Base-by-base conservation (phyloP, 2,888 invertebrate species). In the Polietes domitor region DNA sequence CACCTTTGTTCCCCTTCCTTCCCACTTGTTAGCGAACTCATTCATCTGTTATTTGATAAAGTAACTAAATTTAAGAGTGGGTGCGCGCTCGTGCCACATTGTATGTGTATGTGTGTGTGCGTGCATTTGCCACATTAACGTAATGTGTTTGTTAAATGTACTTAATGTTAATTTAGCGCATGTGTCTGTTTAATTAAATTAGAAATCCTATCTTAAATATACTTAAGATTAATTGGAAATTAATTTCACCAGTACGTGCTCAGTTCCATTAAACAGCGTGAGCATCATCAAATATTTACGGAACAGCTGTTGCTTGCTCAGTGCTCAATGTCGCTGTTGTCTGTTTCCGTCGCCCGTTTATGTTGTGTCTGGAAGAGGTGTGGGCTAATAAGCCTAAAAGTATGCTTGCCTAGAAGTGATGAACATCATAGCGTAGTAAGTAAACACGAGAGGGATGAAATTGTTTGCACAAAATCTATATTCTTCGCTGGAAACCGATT, bases 221-320 rank as follows among this genome's bases (percentile, higher is more conserved):
- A 73, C 58, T 75, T 75, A 50, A 70, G 63, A 78, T 78, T 82
- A 78, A 82, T 78, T 65, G 58, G 71, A 82, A 75, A 78, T 82
- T 75, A 82, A 78, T 82, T 82, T 65, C 50, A 55, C 55, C 15
- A 53, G 47, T 58, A 75, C 75, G 74, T 78, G 82, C 61, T 43
- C 4, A 21, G 65, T 21, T 32, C 41, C 10, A 6, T 9, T 10
- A 41, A 65, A 12, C 19, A 24, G 19, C 32, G 7, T 1, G 32
- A 26, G 7, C 21, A 19, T 26, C 26, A 58, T 26, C 24, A 17
- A 32, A 32, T 6, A 7, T 32, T 28, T 26, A 32, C 17, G 32
- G 32, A 17, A 63, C 15, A 63, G 26, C 7, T 63, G 17, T 63
- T 32, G 32, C 15, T 1, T 24, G 53, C 12, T 47, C 5, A 15